Base-by-base conservation (phyloP, 2,888 invertebrate genomes). In the Tholera decimalis region DNA sequence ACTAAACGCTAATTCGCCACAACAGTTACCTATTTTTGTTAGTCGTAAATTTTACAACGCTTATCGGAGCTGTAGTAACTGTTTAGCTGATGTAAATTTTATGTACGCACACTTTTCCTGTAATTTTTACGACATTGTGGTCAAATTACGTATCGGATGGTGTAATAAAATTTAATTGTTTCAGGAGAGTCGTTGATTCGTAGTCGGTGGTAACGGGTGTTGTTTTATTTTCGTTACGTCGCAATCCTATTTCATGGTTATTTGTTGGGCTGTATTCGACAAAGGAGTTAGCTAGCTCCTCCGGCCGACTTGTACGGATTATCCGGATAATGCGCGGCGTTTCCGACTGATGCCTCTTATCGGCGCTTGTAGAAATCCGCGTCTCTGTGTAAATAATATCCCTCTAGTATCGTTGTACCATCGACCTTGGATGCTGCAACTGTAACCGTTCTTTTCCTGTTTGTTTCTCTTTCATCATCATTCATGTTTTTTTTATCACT, bases 241-340 rank as follows among this genome's bases (percentile, higher is more conserved):
- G 74, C 74, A 82, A 83, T 85, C 82, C 82, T 79, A 80, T 86
- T 84, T 82, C 73, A 78, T 67, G 78, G 79, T 75, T 85, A 85
- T 85, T 83, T 84, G 82, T 77, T 75, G 80, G 79, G 84, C 74
- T 78, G 77, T 79, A 82, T 79, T 85, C 82, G 64, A 81, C 84
- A 84, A 87, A 86, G 85, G 84, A 84, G 84, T 81, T 83, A 80
- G 81, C 83, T 83, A 81, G 83, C 84, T 81, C 80, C 82, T 80
- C 79, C 83, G 82, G 84, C 66, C 89, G 88, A 90, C 88, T 90
- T 85, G 88, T 86, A 84, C 74, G 89, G 90, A 92, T 92, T 84
- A 93, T 92, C 92, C 91, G 89, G 91, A 91, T 92, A 89, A 91
- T 89, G 80, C 86, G 73, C 76, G 74, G 84, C 88, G 85, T 85